Percentiles rank a stretch among this genome's conserved stretches.
These are phyloP conservation scores for Dione juno DNA, from an alignment of 2,888 invertebrate genomes.

Conservation along the genomic window DNA sequence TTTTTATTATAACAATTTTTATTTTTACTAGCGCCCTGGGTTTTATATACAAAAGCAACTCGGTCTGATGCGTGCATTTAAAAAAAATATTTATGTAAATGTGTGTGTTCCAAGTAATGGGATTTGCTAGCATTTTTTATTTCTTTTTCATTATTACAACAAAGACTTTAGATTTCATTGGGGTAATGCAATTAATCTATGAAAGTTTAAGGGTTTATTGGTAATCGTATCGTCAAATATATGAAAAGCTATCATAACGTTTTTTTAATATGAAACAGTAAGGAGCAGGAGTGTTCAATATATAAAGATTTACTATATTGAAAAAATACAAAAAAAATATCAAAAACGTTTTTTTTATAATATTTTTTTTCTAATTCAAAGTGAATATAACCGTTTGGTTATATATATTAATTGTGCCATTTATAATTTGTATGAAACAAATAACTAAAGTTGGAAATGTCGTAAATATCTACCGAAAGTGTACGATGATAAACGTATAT, in stretches of 20 bases:
- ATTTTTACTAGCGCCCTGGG: conserved; percentile 1
- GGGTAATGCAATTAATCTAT: background rate
- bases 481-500: too few species aligned
- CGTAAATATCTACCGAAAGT: background rate
- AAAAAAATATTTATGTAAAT: conserved; percentile 7
- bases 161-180: background rate
- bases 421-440: too few species aligned
- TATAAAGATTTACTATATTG: too few species aligned
- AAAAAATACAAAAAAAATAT: too few species aligned
- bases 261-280: too few species aligned
- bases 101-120: background rate
- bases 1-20: conserved; percentile 21
- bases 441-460: background rate
- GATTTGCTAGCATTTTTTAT: conserved; percentile 3
- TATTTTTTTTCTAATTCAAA: too few species aligned
- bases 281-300: too few species aligned
- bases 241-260: too few species aligned
- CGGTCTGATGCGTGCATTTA: conserved; percentile 6
- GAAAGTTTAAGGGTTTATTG: background rate
- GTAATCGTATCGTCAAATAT: too few species aligned
- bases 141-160: background rate
- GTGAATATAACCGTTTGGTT: too few species aligned
- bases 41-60: conserved; percentile 1
- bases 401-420: too few species aligned
- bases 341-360: too few species aligned